phyloP scores from a whole-genome alignment of 2,113 vertebrate genomes.

The Ctenomys sociabilis region DNA sequence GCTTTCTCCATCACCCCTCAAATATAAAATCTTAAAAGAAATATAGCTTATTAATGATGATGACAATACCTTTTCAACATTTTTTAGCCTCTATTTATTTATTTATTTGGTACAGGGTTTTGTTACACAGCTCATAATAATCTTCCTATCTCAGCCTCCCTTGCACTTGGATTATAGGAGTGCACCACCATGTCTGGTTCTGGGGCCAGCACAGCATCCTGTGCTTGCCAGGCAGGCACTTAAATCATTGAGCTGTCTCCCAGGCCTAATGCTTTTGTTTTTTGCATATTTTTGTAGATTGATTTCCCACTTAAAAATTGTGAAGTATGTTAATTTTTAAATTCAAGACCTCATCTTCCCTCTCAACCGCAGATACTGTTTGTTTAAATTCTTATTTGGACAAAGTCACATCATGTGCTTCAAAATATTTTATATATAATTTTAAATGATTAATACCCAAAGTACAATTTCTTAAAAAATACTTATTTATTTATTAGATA shows the following conservation, averaged over 20 bases:
- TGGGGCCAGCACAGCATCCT: too few relatives aligned
- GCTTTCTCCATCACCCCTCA: neutral
- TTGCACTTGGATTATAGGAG: too few relatives aligned
- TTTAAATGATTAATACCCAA: neutral
- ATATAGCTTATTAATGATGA: neutral
- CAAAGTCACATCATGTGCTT: neutral
- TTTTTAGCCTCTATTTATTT: too few relatives aligned
- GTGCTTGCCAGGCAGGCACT: too few relatives aligned
- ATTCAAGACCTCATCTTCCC: neutral
- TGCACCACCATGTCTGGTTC: too few relatives aligned
- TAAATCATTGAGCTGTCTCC: too few relatives aligned
- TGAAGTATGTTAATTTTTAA: conserved; percentile 39
- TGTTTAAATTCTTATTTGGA: neutral
- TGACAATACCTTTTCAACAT: neutral
- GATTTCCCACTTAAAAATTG: conserved; percentile 34
- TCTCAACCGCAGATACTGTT: neutral
- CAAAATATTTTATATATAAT: neutral
- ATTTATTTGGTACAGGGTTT: too few relatives aligned
- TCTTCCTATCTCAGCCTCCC: too few relatives aligned
- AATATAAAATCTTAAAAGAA: conserved; percentile 47
- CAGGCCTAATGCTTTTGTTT: neutral
- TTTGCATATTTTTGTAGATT: neutral
- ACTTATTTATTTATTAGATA: too few relatives aligned
- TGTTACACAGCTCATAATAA: too few relatives aligned
- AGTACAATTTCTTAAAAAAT: conserved; percentile 21